Evolutionary conservation across 2,888 invertebrate genomes (phyloP).

Genomic region (Stenurella melanura): DNA sequence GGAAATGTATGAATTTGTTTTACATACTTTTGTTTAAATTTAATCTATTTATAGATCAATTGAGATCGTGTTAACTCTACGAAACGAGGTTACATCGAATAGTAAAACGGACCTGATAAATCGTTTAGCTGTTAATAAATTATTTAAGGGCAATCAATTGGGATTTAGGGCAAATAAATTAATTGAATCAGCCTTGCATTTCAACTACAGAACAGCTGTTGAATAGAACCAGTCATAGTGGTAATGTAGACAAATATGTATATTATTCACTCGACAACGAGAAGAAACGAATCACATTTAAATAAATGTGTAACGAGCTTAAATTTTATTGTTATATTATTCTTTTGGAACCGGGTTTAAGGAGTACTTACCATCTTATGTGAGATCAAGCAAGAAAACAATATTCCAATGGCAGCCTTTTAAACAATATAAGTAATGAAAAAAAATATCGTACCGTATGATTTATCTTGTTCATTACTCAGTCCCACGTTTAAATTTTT

Average conservation of each 20-base stretch:
- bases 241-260: conserved; percentile 1
- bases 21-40: background rate
- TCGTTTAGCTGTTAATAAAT: conserved; percentile 25
- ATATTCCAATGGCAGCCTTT: too few relatives aligned
- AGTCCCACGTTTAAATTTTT: too few relatives aligned
- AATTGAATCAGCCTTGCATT: conserved; percentile 34
- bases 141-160: conserved; percentile 29
- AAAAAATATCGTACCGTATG: too few relatives aligned
- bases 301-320: background rate
- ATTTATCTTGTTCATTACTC: too few relatives aligned
- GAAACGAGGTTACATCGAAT: background rate
- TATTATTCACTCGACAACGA: background rate
- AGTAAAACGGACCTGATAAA: background rate
- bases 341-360: too few relatives aligned
- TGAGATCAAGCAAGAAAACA: too few relatives aligned
- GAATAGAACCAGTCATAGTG: background rate
- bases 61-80: background rate
- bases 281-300: background rate
- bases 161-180: conserved; percentile 36
- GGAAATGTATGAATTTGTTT: too few relatives aligned
- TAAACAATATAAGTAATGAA: too few relatives aligned
- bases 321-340: too few relatives aligned
- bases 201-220: conserved; percentile 31
- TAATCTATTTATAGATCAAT: background rate
- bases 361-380: too few relatives aligned